phyloP scores from a whole-genome alignment of 2,797 vertebrate species.

The Lemur catta region DNA sequence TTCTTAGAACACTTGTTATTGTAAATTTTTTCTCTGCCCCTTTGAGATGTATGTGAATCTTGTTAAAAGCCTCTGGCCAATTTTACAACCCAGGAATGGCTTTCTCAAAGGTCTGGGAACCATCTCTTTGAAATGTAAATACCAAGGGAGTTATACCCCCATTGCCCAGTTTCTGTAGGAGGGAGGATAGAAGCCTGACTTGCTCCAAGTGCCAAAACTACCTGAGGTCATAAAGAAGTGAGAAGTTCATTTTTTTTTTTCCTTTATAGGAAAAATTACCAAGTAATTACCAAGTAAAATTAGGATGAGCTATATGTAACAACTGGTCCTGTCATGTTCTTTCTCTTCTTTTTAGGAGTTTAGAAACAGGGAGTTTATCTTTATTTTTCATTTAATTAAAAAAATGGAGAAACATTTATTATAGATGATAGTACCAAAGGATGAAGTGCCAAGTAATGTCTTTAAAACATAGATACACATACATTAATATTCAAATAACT shows the following conservation, averaged over 20 bases:
- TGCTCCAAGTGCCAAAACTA: not conserved
- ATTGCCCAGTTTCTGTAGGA: not conserved
- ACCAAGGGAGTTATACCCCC: not conserved
- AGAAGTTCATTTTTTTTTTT: not conserved
- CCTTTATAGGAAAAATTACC: too few species aligned
- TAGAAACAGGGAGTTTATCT: not conserved
- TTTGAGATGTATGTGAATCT: not conserved
- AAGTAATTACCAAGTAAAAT: too few species aligned
- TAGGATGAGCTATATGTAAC: too few species aligned
- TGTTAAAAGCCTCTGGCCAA: not conserved
- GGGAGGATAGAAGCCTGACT: not conserved
- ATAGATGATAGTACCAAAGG: not conserved
- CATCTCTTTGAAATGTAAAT: not conserved
- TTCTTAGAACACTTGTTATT: not conserved
- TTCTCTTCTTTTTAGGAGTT: not conserved
- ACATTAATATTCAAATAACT: not conserved
- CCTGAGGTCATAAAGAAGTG: not conserved
- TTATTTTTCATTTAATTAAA: not conserved
- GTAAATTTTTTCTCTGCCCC: not conserved
- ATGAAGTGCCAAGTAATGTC: not conserved
- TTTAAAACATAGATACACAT: not conserved
- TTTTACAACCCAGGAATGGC: not conserved
- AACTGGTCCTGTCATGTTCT: too few species aligned
- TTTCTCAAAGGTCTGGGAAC: not conserved
- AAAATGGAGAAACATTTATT: not conserved